Percentiles rank a stretch among this genome's conserved stretches.
Evolutionary conservation across 2,797 vertebrate genomes (phyloP).

Genomic region (Craterocephalus amniculus): DNA sequence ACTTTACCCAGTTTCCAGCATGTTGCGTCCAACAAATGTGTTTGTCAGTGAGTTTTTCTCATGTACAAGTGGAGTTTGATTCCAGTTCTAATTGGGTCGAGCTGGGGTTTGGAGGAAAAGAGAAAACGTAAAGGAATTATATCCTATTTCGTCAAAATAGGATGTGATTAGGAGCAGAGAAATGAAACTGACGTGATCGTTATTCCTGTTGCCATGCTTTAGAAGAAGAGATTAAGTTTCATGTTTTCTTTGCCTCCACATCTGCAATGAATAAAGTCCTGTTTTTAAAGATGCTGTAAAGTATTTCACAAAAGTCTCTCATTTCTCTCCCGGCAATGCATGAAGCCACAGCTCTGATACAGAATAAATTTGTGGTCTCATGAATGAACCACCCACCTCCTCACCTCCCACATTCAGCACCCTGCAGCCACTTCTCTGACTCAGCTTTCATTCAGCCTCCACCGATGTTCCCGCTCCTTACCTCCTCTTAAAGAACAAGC

Average conservation of each 20-base stretch:
- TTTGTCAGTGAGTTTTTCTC: constrained; percentile 51
- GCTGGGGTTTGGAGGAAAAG: constrained; percentile 24
- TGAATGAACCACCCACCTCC: constrained; percentile 69
- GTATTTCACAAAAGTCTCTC: constrained; percentile 16
- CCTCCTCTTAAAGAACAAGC: constrained; percentile 62
- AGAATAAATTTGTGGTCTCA: constrained; percentile 41
- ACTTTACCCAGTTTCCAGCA: constrained; percentile 55
- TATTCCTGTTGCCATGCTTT: not conserved
- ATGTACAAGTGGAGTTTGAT: constrained; percentile 63
- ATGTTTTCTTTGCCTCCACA: constrained; percentile 25
- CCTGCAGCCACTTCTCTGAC: constrained; percentile 71
- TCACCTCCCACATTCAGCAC: constrained; percentile 67
- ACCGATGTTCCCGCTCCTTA: constrained; percentile 57
- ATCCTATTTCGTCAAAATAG: constrained; percentile 2
- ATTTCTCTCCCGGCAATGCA: constrained; percentile 35
- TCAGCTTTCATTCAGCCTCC: constrained; percentile 71
- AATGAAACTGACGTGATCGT: constrained; percentile 6
- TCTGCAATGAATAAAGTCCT: constrained; percentile 38
- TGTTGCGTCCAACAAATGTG: constrained; percentile 40
- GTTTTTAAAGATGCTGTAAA: constrained; percentile 32
- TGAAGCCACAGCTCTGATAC: constrained; percentile 45
- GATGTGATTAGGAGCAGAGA: constrained; percentile 37
- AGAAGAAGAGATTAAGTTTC: constrained; percentile 12
- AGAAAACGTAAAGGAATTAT: constrained; percentile 35
- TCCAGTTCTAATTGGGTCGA: constrained; percentile 70